Conservation (phyloP, 2,797 vertebrate genomes). For the Euphonia xanthogaster region DNA sequence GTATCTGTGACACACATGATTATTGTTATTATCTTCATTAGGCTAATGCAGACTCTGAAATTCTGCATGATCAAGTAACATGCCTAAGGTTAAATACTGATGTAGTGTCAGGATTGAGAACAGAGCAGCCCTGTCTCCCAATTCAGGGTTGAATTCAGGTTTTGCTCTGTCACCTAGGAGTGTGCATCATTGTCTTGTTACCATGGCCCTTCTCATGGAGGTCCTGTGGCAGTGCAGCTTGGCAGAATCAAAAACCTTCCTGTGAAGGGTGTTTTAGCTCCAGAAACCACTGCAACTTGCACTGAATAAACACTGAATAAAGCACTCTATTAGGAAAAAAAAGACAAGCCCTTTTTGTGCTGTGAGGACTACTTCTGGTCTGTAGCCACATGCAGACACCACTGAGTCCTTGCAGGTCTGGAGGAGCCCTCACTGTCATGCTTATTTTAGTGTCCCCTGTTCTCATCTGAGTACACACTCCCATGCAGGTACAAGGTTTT, state of each 20-base stretch:
- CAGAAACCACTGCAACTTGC: background rate
- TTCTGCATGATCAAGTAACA: background rate
- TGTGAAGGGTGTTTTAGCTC: background rate
- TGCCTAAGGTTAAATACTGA: background rate
- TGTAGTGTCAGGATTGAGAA: background rate
- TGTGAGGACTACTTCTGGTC: background rate
- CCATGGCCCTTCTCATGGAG: background rate
- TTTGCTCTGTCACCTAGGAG: background rate
- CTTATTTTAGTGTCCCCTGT: background rate
- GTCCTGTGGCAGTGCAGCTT: background rate
- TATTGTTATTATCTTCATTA: slow-evolving; percentile 66
- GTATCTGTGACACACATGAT: slow-evolving; percentile 42
- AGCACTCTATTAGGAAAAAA: background rate
- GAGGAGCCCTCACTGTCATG: background rate
- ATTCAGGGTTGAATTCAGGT: background rate
- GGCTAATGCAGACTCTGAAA: slow-evolving; percentile 28
- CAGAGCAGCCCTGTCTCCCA: background rate
- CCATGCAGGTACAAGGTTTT: background rate
- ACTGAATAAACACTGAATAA: background rate
- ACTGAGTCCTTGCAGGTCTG: background rate
- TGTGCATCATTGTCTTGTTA: background rate
- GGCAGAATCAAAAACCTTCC: background rate
- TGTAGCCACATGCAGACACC: background rate
- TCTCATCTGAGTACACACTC: background rate
- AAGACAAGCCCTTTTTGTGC: background rate